phyloP scores from a whole-genome alignment of 2,113 vertebrate species.

The Ceuthmochares aereus region DNA sequence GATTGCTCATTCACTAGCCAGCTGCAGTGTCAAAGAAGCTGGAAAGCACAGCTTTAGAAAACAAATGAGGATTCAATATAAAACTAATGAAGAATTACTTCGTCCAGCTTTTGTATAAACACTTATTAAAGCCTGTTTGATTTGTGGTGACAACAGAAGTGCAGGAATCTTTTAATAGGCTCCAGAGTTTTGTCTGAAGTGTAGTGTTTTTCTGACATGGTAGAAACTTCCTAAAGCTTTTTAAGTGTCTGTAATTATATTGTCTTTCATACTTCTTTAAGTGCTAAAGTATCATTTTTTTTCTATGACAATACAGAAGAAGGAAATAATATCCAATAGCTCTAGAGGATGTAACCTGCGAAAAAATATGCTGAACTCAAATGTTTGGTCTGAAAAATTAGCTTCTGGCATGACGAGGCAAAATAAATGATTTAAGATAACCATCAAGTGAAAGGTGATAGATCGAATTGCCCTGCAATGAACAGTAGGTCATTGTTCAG shows the following conservation, averaged over 20 bases:
- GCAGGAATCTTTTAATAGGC: background rate
- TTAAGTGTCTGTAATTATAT: background rate
- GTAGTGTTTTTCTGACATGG: background rate
- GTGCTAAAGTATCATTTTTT: background rate
- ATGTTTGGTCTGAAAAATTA: conserved; percentile 66
- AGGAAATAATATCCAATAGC: conserved; percentile 21
- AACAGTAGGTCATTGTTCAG: conserved; percentile 73
- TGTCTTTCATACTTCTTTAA: background rate
- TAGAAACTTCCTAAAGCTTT: background rate
- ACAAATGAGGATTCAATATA: background rate
- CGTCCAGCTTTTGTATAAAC: background rate
- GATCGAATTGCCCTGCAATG: conserved; percentile 61
- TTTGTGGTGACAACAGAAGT: background rate
- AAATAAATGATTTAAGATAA: conserved; percentile 79
- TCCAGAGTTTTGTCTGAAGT: background rate
- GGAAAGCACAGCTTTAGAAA: background rate
- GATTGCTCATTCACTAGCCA: background rate
- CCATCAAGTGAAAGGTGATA: conserved; percentile 77
- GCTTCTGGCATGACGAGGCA: conserved; percentile 45
- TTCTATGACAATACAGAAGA: background rate
- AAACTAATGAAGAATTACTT: background rate
- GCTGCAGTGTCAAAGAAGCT: background rate
- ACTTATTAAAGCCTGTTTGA: background rate
- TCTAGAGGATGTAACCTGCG: background rate
- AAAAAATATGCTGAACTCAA: conserved; percentile 59